These are phyloP conservation scores for Thecophora atra DNA, from an alignment of 2,888 invertebrate genomes.

Conservation along the genomic window DNA sequence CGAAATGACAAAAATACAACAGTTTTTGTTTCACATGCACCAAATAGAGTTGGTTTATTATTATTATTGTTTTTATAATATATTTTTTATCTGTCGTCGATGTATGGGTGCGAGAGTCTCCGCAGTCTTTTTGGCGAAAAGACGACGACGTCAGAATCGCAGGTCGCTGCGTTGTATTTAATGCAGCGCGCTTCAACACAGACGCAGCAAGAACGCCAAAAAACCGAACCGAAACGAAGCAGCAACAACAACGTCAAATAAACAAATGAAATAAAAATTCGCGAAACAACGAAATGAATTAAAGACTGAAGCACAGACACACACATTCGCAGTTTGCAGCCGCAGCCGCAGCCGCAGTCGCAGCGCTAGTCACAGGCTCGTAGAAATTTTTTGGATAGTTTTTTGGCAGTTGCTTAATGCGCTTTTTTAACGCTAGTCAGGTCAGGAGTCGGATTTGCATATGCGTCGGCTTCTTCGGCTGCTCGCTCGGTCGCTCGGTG, in stretches of 20 bases:
- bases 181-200: slow-evolving; percentile 32
- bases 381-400: slow-evolving; percentile 54
- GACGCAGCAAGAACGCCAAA: slow-evolving; percentile 10
- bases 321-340: slow-evolving; percentile 26
- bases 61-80: slow-evolving; percentile 7
- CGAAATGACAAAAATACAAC: slow-evolving; percentile 8
- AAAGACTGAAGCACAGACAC: slow-evolving; percentile 23
- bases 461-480: slow-evolving; percentile 8
- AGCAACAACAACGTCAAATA: not conserved
- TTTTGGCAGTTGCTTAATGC: slow-evolving; percentile 58
- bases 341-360: slow-evolving; percentile 11
- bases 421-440: slow-evolving; percentile 56
- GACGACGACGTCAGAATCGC: slow-evolving; percentile 17
- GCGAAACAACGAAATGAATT: slow-evolving; percentile 12
- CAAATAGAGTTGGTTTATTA: not conserved
- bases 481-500: slow-evolving; percentile 42
- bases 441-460: slow-evolving; percentile 43
- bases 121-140: not conserved
- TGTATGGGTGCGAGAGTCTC: slow-evolving; percentile 22
- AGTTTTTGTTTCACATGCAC: slow-evolving; percentile 1
- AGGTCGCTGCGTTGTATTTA: slow-evolving; percentile 19
- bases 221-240: not conserved
- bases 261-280: slow-evolving; percentile 30
- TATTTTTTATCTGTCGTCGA: not conserved
- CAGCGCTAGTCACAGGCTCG: slow-evolving; percentile 48